Base-by-base conservation (phyloP, 2,113 vertebrate genomes). In the Echinops telfairi region DNA sequence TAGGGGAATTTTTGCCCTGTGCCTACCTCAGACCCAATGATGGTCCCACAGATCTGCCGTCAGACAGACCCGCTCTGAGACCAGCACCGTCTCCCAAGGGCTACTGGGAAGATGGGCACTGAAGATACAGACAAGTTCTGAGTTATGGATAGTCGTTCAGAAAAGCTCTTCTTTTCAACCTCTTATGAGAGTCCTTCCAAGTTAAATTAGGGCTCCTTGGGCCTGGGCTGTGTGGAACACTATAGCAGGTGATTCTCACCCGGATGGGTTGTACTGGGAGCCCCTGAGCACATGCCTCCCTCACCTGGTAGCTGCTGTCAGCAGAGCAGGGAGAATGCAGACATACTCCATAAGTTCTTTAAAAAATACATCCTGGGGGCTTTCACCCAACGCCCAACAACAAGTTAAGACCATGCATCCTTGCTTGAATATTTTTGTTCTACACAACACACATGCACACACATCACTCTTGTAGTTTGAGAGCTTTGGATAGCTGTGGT, bases 151-250 rank as follows among this genome's bases (percentile, higher is more conserved):
- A n/a, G 7, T 31, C 1, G 4, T 6, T 29, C 0, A 1, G 22
- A 71, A 15, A 3, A 0, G 40, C 19, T 8, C 36, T 47, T 0
- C 0, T 60, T 79, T n/a, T 6, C n/a, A 22, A 2, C 19, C 62
- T 15, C 12, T 27, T 6, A 0, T 64, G 75, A 88, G 82, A 60
- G 40, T 17, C 11, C 5, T 2, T 75, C 36, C 27, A 77, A 57
- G 68, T 36, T 31, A 36, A 77, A 2, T 25, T 23, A 15, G 43
- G 12, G 80, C 27, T 36, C 31, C 62, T 25, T 36, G 60, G 60
- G 2, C 29, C 62, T 79, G 84, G 3, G 38, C 22, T 22, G 75
- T 14, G 66, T 33, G 16, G 23, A 58, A 40, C 0, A 33, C 23
- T 29, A 1, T 20, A 8, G 1, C 0, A 31, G 60, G 23, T 3